phyloP scores from a whole-genome alignment of 2,797 vertebrate species.

The Manis javanica region DNA sequence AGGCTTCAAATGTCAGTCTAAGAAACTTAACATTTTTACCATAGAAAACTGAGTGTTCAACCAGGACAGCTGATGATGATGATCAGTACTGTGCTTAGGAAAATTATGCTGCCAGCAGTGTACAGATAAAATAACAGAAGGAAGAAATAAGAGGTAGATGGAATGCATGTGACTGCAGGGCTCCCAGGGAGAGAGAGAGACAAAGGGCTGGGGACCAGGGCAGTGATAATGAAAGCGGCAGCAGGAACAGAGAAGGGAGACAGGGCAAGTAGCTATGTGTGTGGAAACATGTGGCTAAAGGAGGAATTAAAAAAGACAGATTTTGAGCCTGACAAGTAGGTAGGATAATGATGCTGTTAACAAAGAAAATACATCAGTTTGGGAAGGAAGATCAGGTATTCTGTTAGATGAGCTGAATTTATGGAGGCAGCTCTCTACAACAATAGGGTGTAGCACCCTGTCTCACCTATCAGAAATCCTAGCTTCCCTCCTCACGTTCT shows the following conservation, averaged over 20 bases:
- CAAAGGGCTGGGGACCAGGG: neutral
- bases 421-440: neutral
- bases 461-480: neutral
- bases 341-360: neutral
- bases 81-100: neutral
- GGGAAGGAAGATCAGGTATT: neutral
- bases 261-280: neutral
- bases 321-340: neutral
- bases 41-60: neutral
- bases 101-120: neutral
- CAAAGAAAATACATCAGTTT: neutral
- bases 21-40: neutral
- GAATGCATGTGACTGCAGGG: neutral
- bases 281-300: neutral
- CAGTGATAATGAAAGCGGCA: neutral
- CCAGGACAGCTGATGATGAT: fast-evolving
- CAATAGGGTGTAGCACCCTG: neutral
- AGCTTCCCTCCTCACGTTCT: neutral
- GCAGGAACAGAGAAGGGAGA: neutral
- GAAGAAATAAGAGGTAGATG: neutral
- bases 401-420: neutral
- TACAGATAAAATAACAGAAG: neutral
- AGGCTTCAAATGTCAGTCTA: neutral
- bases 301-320: neutral
- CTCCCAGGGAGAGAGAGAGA: neutral